These are phyloP conservation scores for Hemiprocne comata DNA, from an alignment of 2,113 vertebrate species.

Conservation along the genomic window DNA sequence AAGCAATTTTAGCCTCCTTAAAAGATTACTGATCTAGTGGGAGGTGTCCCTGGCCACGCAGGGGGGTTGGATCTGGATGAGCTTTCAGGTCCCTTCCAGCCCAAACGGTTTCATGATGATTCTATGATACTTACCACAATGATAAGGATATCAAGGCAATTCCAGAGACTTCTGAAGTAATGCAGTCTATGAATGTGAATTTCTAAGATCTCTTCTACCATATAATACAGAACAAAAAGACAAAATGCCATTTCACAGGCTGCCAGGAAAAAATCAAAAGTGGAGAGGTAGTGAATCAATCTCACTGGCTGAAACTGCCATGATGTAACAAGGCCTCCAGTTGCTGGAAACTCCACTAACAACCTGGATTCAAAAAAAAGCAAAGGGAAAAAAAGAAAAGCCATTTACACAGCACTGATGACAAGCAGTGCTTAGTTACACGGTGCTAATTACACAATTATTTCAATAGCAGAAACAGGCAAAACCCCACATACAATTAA, in stretches of 20 bases:
- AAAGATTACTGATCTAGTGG: background rate
- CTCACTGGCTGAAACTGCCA: slow-evolving; percentile 96
- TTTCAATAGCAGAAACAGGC: background rate
- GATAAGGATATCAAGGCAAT: slow-evolving; percentile 94
- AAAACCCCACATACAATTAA: background rate
- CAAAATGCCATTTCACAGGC: slow-evolving; percentile 93
- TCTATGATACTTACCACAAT: slow-evolving; percentile 78
- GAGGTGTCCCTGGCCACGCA: too few relatives aligned
- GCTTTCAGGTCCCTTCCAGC: too few relatives aligned
- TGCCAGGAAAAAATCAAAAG: slow-evolving; percentile 93
- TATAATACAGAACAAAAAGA: slow-evolving; percentile 93
- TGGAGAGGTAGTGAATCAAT: slow-evolving; percentile 86
- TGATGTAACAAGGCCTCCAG: slow-evolving; percentile 90
- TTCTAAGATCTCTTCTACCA: slow-evolving; percentile 93
- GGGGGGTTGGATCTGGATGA: too few relatives aligned
- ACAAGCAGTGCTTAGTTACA: background rate
- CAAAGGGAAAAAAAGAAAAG: background rate
- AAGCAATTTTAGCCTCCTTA: background rate
- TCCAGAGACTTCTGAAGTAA: slow-evolving; percentile 96
- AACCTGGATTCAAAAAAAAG: slow-evolving; percentile 78
- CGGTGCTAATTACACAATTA: background rate
- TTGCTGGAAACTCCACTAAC: slow-evolving; percentile 93
- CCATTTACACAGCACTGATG: background rate
- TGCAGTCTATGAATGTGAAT: slow-evolving; percentile 89
- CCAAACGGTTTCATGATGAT: too few relatives aligned